Conservation (phyloP, 2,888 invertebrate species). For the Cataglyphis albicans region DNA sequence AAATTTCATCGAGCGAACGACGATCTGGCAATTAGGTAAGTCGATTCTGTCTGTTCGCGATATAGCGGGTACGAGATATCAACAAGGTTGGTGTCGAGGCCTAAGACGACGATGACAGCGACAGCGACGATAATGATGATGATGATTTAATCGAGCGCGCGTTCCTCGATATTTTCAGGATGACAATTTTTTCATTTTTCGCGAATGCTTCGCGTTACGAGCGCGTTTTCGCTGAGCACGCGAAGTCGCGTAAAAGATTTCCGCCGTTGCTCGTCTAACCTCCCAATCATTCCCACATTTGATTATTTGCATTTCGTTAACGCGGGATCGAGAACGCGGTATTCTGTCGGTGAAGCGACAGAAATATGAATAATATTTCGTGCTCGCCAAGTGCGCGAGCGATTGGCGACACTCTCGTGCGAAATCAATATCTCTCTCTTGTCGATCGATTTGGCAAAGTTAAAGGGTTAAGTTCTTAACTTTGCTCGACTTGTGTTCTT, state of each 20-base stretch:
- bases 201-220: background rate
- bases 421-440: background rate
- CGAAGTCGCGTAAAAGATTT: background rate
- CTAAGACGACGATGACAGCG: background rate
- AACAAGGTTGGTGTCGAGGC: background rate
- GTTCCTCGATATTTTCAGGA: background rate
- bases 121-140: background rate
- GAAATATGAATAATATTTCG: background rate
- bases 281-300: background rate
- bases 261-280: background rate
- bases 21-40: slow-evolving; percentile 64
- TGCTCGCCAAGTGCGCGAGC: background rate
- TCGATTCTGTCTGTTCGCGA: slow-evolving; percentile 30
- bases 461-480: slow-evolving; percentile 57
- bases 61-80: background rate
- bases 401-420: background rate
- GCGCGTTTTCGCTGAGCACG: background rate
- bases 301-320: background rate
- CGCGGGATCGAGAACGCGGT: background rate
- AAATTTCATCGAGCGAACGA: slow-evolving; percentile 3
- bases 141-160: background rate
- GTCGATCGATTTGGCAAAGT: slow-evolving; percentile 63
- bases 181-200: background rate
- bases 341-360: background rate
- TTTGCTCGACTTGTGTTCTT: slow-evolving; percentile 53